phyloP scores from a whole-genome alignment of 2,113 vertebrate genomes.

The Corydoras sp. region DNA sequence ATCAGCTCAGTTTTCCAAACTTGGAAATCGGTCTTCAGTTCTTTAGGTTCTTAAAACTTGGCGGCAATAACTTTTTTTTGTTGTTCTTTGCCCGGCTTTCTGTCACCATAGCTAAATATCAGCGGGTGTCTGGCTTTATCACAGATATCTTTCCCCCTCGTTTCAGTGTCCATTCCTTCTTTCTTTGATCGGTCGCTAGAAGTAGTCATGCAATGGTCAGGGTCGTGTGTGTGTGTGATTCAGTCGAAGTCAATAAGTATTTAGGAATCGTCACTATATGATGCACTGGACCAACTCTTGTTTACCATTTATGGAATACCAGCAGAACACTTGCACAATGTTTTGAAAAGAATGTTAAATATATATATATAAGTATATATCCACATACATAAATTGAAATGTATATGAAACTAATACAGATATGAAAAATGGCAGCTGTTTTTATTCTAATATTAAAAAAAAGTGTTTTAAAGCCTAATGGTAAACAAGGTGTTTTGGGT shows the following conservation, averaged over 20 bases:
- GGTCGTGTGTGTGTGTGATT: constrained; percentile 55
- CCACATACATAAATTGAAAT: no score
- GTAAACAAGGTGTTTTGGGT: constrained; percentile 91
- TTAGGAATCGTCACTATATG: constrained; percentile 71
- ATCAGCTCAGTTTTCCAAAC: constrained; percentile 3
- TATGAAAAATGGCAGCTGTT: constrained; percentile 3
- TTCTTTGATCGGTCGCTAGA: constrained; percentile 64
- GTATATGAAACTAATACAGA: constrained; percentile 13
- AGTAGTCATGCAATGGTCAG: constrained; percentile 67
- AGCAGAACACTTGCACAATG: constrained; percentile 96
- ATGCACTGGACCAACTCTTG: constrained; percentile 98
- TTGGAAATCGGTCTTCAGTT: not conserved
- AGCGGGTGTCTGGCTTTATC: constrained; percentile 33
- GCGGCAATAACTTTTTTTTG: constrained; percentile 59
- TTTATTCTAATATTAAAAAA: constrained; percentile 57
- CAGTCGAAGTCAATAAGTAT: constrained; percentile 63
- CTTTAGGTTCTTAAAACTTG: constrained; percentile 46
- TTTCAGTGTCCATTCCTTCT: constrained; percentile 30
- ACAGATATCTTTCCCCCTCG: constrained; percentile 10
- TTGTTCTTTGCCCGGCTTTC: not conserved
- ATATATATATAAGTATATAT: constrained; percentile 57
- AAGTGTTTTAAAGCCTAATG: constrained; percentile 70
- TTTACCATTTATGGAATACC: constrained; percentile 97
- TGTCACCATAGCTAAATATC: not conserved
- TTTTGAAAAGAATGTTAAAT: constrained; percentile 84